Conservation (phyloP, 2,113 vertebrate species). For the Cyprichromis sp. region DNA sequence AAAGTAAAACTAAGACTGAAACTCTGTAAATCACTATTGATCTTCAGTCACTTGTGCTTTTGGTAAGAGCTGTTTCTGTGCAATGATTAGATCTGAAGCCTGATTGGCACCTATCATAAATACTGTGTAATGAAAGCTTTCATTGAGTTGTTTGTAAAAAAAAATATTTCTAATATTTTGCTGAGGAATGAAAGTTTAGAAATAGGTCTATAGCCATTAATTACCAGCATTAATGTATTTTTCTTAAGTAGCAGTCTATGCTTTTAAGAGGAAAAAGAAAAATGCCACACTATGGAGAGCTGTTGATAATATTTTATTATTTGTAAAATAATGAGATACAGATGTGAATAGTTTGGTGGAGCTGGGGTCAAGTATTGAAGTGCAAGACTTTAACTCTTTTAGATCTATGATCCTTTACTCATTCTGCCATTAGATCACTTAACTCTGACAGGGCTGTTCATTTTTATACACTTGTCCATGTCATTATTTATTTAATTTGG, state of each 20-base stretch:
- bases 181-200: background rate
- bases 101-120: background rate
- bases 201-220: background rate
- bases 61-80: background rate
- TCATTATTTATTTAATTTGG: background rate
- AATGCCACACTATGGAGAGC: background rate
- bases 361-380: background rate
- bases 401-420: background rate
- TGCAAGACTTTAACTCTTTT: background rate
- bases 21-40: accelerated
- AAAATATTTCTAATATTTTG: background rate
- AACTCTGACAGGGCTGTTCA: accelerated
- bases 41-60: background rate
- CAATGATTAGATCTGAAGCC: background rate
- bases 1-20: background rate
- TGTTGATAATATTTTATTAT: background rate
- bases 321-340: background rate
- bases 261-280: background rate
- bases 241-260: background rate
- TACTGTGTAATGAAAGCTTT: background rate
- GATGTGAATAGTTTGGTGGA: background rate
- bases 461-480: accelerated
- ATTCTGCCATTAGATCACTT: background rate
- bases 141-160: background rate
- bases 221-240: background rate